Evolutionary conservation across 1,140 invertebrate genomes (phyloP).

Genomic region (Idris sp.): DNA sequence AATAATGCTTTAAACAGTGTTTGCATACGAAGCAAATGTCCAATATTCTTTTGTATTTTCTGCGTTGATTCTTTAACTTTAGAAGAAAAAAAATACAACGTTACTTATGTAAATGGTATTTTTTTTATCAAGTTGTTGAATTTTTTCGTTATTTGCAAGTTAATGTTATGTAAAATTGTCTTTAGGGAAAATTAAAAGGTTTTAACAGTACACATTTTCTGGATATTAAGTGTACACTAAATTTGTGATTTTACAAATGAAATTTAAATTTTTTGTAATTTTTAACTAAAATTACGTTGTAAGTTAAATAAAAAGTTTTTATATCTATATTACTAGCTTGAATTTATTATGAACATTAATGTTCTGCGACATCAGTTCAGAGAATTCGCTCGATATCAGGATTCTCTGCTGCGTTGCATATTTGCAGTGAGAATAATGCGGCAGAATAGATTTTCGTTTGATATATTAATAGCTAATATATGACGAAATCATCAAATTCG

Average conservation of each 20-base stretch:
- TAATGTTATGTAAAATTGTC: slow-evolving; percentile 21
- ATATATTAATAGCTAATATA: slow-evolving; percentile 1
- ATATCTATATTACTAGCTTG: slow-evolving; percentile 1
- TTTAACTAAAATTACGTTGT: no score
- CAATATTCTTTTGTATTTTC: no score
- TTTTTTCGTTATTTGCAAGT: slow-evolving; percentile 31
- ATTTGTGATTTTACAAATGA: no score
- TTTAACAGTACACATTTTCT: no score
- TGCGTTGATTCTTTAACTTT: no score
- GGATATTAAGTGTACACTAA: no score
- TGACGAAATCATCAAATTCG: slow-evolving; percentile 7
- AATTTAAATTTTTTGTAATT: no score
- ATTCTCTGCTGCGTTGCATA: slow-evolving; percentile 9
- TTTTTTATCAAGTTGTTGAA: no score
- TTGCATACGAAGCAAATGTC: no score
- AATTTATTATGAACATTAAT: slow-evolving; percentile 16
- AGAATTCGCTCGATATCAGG: slow-evolving; percentile 12
- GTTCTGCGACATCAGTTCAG: slow-evolving; percentile 13
- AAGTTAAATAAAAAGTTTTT: slow-evolving; percentile 7
- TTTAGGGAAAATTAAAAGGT: slow-evolving; percentile 1
- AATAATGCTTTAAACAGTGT: no score
- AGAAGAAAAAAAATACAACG: no score
- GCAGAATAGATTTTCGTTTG: slow-evolving; percentile 4
- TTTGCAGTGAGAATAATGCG: slow-evolving; percentile 1
- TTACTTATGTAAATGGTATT: no score